phyloP scores from a whole-genome alignment of 2,888 invertebrate species.

The Coecobrya sp. region DNA sequence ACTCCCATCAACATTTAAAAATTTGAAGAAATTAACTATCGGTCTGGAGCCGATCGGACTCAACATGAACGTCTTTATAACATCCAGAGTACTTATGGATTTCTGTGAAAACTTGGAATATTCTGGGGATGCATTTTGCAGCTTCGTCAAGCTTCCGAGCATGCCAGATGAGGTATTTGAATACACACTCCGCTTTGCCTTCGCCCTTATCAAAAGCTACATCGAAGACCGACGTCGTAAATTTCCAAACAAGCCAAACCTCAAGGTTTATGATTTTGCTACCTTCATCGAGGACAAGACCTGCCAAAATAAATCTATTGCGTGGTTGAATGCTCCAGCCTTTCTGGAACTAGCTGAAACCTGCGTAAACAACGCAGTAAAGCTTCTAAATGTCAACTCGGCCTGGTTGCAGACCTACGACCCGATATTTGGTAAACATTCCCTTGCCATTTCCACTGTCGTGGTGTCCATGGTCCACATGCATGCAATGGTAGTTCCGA shows the following conservation, averaged over 20 bases:
- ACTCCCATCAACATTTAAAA: background rate
- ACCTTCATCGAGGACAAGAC: background rate
- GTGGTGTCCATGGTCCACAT: background rate
- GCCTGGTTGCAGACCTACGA: background rate
- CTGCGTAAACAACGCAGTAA: background rate
- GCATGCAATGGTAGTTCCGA: background rate
- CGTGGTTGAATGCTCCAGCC: background rate
- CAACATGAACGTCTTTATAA: background rate
- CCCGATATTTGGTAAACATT: too few relatives aligned
- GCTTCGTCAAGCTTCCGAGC: background rate
- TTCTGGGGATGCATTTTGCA: background rate
- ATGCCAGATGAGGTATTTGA: background rate
- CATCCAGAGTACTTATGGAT: background rate
- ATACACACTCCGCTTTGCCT: background rate
- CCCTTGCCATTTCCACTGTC: too few relatives aligned
- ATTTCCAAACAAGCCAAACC: background rate
- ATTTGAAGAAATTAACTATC: background rate
- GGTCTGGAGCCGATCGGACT: background rate
- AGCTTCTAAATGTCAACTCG: constrained; percentile 1
- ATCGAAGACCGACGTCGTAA: too few relatives aligned
- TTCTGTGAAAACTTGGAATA: constrained; percentile 35
- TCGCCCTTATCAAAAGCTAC: background rate
- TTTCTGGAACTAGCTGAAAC: background rate
- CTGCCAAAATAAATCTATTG: too few relatives aligned
- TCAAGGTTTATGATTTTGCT: constrained; percentile 39